Base-by-base conservation (phyloP, 2,113 vertebrate genomes). In the Rhegmatorhina hoffmannsi region DNA sequence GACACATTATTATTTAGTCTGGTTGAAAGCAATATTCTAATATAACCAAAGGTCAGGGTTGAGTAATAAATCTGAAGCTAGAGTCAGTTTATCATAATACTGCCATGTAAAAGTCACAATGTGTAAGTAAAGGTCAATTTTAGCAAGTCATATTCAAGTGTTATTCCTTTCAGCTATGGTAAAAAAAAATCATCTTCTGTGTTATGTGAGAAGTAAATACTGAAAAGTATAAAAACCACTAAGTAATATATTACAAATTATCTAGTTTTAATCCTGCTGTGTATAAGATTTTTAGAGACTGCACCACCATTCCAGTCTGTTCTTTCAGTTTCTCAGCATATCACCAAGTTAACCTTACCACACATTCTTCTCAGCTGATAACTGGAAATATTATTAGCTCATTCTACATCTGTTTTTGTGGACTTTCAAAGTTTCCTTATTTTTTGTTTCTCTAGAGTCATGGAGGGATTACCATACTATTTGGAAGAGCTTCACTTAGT, bases 31-130 rank as follows among this genome's bases (percentile, higher is more conserved):
- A 97, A 94, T 97, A 97, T 95, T 85, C 67, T 97, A 96, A 96
- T 94, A 97, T 58, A 89, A 94, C 74, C 92, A 97, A 98, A 98
- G 97, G 97, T 98, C 97, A 97, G 24, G n/a, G 29, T 70, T 93
- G 95, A 91, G 96, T 92, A 97, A 93, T 95, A 97, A 80, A 95
- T 96, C 58, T 91, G 92, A 97, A 97, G 95, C 78, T 93, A 77
- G 77, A 97, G 89, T 95, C 97, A 95, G 92, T 95, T 97, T 96
- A 97, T 97, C 92, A 96, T 97, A 97, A 96, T 96, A 95, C 86
- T 94, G 95, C 88, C 94, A 97, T 97, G 79, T 97, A 98, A 98
- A 98, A 98, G 95, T 90, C 95, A 97, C 77, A 89, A 89, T 94
- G 50, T 68, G 68, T 84, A 96, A 68, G 92, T 87, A 97, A 98